A percentile compares a stretch with the other conserved stretches of the same genome.
These are phyloP conservation scores for Malurus melanocephalus DNA, from an alignment of 2,113 vertebrate genomes.

Conservation along the genomic window DNA sequence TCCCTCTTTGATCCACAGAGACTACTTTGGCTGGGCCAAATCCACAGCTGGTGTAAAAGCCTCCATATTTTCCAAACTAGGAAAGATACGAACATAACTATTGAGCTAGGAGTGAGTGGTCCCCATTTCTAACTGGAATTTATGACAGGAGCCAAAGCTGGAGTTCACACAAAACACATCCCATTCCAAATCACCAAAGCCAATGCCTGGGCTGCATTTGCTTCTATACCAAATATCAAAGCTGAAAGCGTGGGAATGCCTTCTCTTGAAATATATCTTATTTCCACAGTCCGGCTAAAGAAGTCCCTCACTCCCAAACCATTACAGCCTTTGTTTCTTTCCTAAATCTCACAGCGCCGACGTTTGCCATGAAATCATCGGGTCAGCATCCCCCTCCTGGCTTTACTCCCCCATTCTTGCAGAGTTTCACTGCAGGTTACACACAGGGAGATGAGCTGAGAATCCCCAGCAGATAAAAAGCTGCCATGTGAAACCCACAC, in stretches of 20 bases:
- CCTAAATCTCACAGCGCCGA: constrained; percentile 11
- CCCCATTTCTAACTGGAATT: background rate
- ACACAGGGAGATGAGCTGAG: background rate
- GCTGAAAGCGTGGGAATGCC: constrained; percentile 28
- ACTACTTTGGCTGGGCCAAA: background rate
- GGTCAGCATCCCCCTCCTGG: background rate
- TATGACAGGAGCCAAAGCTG: background rate
- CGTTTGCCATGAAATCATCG: background rate
- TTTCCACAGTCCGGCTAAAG: constrained; percentile 33
- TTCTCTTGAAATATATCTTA: constrained; percentile 36
- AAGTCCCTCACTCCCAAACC: constrained; percentile 43
- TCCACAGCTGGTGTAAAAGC: background rate
- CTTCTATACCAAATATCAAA: background rate
- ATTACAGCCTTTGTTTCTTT: constrained; percentile 40
- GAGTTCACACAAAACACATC: background rate
- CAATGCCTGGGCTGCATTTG: background rate
- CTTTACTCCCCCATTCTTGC: background rate
- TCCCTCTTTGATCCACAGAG: constrained; percentile 7
- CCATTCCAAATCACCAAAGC: background rate
- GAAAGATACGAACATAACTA: background rate
- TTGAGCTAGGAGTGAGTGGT: background rate
- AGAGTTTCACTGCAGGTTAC: background rate
- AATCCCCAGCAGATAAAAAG: background rate
- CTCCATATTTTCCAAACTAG: background rate
- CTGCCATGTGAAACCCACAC: background rate